A percentile compares a stretch with the other conserved stretches of the same genome.
phyloP scores from a whole-genome alignment of 2,888 invertebrate genomes.

The Dolomedes plantarius region DNA sequence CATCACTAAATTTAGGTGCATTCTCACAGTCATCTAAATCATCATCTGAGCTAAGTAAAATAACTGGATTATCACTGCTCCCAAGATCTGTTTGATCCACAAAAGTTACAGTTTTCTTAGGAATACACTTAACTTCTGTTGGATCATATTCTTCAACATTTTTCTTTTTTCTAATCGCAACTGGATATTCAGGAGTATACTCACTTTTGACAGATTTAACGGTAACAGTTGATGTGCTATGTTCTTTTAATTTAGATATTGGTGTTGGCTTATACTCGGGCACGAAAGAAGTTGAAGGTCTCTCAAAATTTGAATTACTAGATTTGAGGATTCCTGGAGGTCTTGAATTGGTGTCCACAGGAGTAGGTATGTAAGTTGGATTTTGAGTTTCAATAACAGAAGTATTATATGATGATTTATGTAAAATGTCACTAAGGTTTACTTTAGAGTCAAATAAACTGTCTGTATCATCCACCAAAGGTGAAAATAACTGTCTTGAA shows the following conservation, averaged over 20 bases:
- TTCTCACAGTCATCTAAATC: neutral
- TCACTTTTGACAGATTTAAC: neutral
- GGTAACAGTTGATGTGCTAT: slow-evolving; percentile 4
- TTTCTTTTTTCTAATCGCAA: slow-evolving; percentile 31
- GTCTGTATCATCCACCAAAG: neutral
- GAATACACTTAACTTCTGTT: slow-evolving; percentile 46
- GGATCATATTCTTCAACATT: slow-evolving; percentile 73
- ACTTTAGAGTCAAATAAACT: slow-evolving; percentile 8
- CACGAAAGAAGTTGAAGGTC: slow-evolving; percentile 15
- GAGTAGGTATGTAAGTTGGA: slow-evolving; percentile 41
- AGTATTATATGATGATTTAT: neutral
- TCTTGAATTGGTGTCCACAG: slow-evolving; percentile 18
- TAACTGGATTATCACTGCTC: neutral
- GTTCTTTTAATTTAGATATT: slow-evolving; percentile 63
- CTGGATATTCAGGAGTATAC: slow-evolving; percentile 19
- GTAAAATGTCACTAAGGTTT: neutral
- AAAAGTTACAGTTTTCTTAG: slow-evolving; percentile 48
- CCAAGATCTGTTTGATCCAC: neutral
- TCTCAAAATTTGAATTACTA: slow-evolving; percentile 3
- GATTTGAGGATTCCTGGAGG: slow-evolving; percentile 38
- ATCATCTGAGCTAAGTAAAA: slow-evolving; percentile 20
- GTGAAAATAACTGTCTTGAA: neutral
- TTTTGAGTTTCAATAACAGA: neutral
- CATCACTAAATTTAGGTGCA: slow-evolving; percentile 58
- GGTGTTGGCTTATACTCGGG: slow-evolving; percentile 71